Percentiles rank a stretch among this genome's conserved stretches.
phyloP scores from a whole-genome alignment of 2,797 vertebrate species.

The Catostomus latipinnis region DNA sequence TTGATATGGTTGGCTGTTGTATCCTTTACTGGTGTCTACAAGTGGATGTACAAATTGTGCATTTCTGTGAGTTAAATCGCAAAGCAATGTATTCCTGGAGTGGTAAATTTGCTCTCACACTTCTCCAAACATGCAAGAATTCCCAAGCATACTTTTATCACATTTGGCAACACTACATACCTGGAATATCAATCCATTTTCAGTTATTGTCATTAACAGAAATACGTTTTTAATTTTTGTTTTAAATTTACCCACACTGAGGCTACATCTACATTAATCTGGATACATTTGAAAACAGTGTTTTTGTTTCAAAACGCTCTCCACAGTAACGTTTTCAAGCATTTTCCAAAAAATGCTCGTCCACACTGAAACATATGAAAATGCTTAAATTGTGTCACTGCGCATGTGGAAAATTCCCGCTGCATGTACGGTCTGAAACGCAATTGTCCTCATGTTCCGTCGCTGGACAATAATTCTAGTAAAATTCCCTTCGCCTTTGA shows the following conservation, averaged over 20 bases:
- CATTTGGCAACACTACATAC: conserved; percentile 37
- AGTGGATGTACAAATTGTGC: conserved; percentile 9
- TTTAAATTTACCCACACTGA: not conserved
- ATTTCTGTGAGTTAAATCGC: conserved; percentile 35
- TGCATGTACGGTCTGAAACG: too few relatives aligned
- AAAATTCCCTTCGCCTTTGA: too few relatives aligned
- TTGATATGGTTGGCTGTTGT: not conserved
- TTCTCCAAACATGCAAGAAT: conserved; percentile 23
- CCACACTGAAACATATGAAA: too few relatives aligned
- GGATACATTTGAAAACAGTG: too few relatives aligned
- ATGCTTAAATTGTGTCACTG: too few relatives aligned
- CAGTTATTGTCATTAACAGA: conserved; percentile 20
- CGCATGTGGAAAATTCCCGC: too few relatives aligned
- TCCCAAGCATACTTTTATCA: not conserved
- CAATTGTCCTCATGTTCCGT: too few relatives aligned
- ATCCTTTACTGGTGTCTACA: conserved; percentile 14
- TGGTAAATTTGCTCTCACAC: conserved; percentile 38
- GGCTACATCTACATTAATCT: too few relatives aligned
- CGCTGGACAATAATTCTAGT: too few relatives aligned
- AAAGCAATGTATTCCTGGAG: conserved; percentile 35
- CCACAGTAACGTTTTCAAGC: too few relatives aligned
- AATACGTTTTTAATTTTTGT: not conserved
- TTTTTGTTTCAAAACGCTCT: too few relatives aligned
- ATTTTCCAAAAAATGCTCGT: too few relatives aligned
- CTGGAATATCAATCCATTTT: conserved; percentile 36